phyloP scores from a whole-genome alignment of 2,888 invertebrate species.

The Scaptomyza tumidula region DNA sequence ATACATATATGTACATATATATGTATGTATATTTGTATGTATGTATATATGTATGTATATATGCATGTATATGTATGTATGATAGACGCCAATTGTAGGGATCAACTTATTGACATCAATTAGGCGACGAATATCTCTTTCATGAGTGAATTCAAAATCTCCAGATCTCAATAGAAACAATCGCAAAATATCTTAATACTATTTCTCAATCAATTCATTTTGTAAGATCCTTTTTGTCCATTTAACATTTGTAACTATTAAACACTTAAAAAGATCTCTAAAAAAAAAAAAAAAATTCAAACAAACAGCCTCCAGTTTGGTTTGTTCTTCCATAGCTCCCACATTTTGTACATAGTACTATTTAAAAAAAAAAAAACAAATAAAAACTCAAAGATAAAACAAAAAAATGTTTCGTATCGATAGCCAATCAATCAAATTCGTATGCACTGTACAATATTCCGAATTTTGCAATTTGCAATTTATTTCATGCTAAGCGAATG shows the following conservation, averaged over 20 bases:
- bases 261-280: slow-evolving; percentile 18
- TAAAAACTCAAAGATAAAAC: not conserved
- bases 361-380: not conserved
- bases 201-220: slow-evolving; percentile 1
- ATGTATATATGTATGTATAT: slow-evolving; percentile 7
- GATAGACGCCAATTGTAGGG: slow-evolving; percentile 29
- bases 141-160: slow-evolving; percentile 14
- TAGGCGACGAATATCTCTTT: slow-evolving; percentile 27
- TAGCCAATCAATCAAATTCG: slow-evolving; percentile 31
- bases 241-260: slow-evolving; percentile 5
- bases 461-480: slow-evolving; percentile 39
- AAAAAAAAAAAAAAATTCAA: slow-evolving; percentile 10
- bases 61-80: not conserved
- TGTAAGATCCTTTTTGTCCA: slow-evolving; percentile 16
- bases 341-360: slow-evolving; percentile 43
- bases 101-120: slow-evolving; percentile 24
- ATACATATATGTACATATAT: not conserved
- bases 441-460: slow-evolving; percentile 33
- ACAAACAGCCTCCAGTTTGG: slow-evolving; percentile 36
- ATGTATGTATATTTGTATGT: slow-evolving; percentile 11
- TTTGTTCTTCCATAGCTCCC: slow-evolving; percentile 57
- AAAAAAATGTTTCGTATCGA: slow-evolving; percentile 24
- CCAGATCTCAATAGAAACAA: slow-evolving; percentile 14
- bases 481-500: slow-evolving; percentile 14
- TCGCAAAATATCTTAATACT: not conserved